Percentiles rank a stretch among this genome's conserved stretches.
phyloP scores from a whole-genome alignment of 2,888 invertebrate species.

The Oligia strigilis region DNA sequence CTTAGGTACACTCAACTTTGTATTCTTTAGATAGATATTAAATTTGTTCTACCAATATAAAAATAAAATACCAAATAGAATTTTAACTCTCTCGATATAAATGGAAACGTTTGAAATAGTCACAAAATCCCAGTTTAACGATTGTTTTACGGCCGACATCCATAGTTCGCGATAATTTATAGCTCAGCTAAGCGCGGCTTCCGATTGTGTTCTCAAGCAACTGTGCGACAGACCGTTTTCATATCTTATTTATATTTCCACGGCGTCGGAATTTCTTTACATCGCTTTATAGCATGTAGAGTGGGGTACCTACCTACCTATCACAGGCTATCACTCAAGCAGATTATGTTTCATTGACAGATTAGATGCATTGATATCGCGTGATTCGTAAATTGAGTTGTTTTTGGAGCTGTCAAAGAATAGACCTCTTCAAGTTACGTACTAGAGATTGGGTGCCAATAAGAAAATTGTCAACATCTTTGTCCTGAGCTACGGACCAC shows the following conservation, averaged over 20 bases:
- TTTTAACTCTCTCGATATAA: constrained; percentile 42
- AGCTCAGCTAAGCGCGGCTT: constrained; percentile 77
- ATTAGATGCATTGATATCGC: constrained; percentile 27
- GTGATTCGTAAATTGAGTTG: background rate
- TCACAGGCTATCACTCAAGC: background rate
- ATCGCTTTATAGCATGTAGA: constrained; percentile 22
- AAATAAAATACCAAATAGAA: constrained; percentile 42
- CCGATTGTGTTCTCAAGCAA: constrained; percentile 71
- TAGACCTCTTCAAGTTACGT: background rate
- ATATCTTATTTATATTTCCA: constrained; percentile 61
- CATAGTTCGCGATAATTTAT: constrained; percentile 82
- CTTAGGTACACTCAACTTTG: background rate
- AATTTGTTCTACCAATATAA: background rate
- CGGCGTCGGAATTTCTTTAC: constrained; percentile 36
- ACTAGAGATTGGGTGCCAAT: background rate
- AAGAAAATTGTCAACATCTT: background rate
- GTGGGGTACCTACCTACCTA: background rate
- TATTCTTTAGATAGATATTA: background rate
- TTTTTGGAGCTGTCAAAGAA: constrained; percentile 6
- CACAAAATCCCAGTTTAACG: constrained; percentile 82
- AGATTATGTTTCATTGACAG: constrained; percentile 45
- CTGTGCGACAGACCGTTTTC: constrained; percentile 59
- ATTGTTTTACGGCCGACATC: constrained; percentile 81
- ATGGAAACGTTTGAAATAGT: constrained; percentile 61
- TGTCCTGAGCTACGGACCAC: background rate